These are phyloP conservation scores for Pherbina coryleti DNA, from an alignment of 2,888 invertebrate genomes.

Conservation along the genomic window DNA sequence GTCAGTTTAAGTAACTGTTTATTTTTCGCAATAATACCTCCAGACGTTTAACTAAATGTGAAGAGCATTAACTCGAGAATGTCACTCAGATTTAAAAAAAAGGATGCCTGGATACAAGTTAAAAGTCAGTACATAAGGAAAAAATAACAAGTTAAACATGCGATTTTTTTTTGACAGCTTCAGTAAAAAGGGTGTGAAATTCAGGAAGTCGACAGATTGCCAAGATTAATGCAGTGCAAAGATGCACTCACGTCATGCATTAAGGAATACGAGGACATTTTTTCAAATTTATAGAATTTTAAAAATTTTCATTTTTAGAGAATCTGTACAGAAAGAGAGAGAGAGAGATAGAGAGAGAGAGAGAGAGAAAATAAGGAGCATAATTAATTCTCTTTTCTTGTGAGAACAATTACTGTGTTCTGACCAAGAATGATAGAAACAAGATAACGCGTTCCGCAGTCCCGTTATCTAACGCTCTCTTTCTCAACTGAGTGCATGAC, in stretches of 20 bases:
- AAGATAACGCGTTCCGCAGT: no score
- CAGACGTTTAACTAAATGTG: constrained; percentile 38
- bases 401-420: no score
- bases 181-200: constrained; percentile 3
- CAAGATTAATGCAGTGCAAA: constrained; percentile 5
- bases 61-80: background rate
- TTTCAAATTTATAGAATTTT: no score
- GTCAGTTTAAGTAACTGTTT: constrained; percentile 29
- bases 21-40: constrained; percentile 29
- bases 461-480: no score
- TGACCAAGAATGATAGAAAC: no score
- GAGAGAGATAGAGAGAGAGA: no score
- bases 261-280: no score
- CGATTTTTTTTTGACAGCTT: background rate
- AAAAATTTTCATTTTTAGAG: no score
- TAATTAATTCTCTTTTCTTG: no score
- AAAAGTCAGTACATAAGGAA: background rate
- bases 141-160: constrained; percentile 30
- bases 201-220: background rate
- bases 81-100: constrained; percentile 56
- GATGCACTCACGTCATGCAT: background rate
- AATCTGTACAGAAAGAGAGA: no score
- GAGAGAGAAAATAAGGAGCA: no score
- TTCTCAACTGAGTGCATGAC: no score
- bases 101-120: constrained; percentile 46